phyloP scores from a whole-genome alignment of 2,113 vertebrate species.

The Chamaetylas fuelleborni region DNA sequence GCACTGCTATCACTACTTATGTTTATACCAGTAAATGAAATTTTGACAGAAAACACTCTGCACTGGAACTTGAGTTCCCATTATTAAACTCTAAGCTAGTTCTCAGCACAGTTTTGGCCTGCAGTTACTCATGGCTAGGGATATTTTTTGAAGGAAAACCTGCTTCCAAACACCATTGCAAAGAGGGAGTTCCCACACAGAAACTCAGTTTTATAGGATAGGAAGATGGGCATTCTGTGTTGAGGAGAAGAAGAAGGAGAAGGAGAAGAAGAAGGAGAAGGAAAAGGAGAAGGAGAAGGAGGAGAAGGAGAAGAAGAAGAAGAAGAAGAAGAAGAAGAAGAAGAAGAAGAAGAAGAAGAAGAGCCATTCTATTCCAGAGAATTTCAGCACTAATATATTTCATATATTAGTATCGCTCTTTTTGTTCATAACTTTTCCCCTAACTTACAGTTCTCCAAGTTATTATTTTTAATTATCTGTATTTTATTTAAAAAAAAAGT shows the following conservation, averaged over 20 bases:
- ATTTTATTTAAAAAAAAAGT: neutral
- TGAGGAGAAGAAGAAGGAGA: no score
- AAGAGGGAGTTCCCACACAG: neutral
- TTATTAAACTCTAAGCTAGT: neutral
- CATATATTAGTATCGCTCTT: neutral
- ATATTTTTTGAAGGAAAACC: neutral
- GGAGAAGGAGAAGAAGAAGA: neutral
- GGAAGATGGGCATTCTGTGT: neutral
- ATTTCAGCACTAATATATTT: neutral
- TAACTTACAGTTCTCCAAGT: neutral
- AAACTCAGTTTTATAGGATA: neutral
- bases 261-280: no score
- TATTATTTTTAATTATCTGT: neutral
- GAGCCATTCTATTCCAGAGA: neutral
- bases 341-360: no score
- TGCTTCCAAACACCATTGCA: neutral
- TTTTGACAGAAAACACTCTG: neutral
- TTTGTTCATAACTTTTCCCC: neutral
- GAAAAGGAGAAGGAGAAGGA: no score
- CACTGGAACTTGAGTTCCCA: neutral
- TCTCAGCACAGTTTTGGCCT: neutral
- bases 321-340: no score
- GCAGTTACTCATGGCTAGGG: neutral
- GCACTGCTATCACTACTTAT: neutral
- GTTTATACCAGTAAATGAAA: neutral